Conservation (phyloP, 2,797 vertebrate species). For the Luscinia megarhynchos region DNA sequence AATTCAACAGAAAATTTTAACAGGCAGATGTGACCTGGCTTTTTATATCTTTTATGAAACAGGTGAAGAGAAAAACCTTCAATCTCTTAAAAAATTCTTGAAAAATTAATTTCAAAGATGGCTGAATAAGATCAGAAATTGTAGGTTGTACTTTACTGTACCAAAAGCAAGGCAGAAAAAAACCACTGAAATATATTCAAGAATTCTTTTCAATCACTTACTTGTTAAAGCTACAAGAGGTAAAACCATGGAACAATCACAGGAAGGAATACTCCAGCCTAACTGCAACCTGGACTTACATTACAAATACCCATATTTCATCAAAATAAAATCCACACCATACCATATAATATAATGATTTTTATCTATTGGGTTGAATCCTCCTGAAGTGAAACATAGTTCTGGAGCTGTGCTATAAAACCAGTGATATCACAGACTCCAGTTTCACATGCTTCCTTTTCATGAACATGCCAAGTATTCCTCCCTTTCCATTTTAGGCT, state of each 20-base stretch:
- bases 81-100: background rate
- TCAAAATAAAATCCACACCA: background rate
- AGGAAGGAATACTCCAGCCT: background rate
- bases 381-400: background rate
- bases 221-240: background rate
- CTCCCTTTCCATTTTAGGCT: background rate
- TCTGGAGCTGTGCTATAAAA: background rate
- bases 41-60: background rate
- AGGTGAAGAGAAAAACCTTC: background rate
- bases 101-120: background rate
- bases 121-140: background rate
- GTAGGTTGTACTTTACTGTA: background rate
- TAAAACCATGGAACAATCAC: background rate
- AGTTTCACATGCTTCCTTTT: background rate
- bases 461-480: background rate
- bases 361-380: background rate
- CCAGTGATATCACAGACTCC: accelerated
- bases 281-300: background rate
- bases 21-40: accelerated
- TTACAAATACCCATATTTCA: background rate
- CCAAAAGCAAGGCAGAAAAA: background rate
- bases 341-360: background rate
- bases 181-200: background rate
- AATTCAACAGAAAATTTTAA: background rate
- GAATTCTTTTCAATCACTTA: background rate